Conservation (phyloP, 2,888 invertebrate genomes). For the Leucoma salicis region DNA sequence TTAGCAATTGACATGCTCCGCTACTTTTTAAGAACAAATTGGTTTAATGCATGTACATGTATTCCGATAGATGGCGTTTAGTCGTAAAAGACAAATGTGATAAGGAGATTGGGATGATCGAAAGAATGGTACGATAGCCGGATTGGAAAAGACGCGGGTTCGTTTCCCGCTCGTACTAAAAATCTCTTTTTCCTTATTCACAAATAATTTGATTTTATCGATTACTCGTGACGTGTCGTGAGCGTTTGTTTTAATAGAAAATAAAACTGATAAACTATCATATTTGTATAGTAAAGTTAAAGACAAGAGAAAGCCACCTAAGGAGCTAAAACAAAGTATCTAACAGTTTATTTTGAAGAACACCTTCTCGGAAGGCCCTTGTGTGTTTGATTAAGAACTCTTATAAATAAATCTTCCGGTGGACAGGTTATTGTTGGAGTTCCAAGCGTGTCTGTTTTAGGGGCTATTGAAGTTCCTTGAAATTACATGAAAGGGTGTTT, state of each 20-base stretch:
- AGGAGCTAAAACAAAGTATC: constrained; percentile 69
- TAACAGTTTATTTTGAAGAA: constrained; percentile 55
- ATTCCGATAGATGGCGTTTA: no score
- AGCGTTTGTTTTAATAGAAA: constrained; percentile 8
- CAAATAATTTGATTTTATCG: no score
- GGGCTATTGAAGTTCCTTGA: constrained; percentile 7
- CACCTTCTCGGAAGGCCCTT: constrained; percentile 60
- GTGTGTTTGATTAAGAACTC: constrained; percentile 67
- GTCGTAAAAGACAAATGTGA: no score
- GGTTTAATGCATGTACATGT: no score
- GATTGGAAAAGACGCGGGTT: no score
- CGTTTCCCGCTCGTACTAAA: no score
- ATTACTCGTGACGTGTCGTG: no score
- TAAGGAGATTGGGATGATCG: no score
- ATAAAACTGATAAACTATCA: constrained; percentile 35
- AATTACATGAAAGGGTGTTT: constrained; percentile 7
- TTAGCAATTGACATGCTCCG: no score
- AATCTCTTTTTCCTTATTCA: no score
- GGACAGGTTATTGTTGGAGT: constrained; percentile 39
- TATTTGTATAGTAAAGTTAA: constrained; percentile 49
- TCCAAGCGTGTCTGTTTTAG: constrained; percentile 24
- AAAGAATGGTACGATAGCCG: no score
- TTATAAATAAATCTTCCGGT: constrained; percentile 55
- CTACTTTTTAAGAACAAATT: no score
- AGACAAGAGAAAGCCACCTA: constrained; percentile 58